Percentiles rank a stretch among this genome's conserved stretches.
These are phyloP conservation scores for Lochmaea capreae DNA, from an alignment of 2,888 invertebrate species.

Conservation along the genomic window DNA sequence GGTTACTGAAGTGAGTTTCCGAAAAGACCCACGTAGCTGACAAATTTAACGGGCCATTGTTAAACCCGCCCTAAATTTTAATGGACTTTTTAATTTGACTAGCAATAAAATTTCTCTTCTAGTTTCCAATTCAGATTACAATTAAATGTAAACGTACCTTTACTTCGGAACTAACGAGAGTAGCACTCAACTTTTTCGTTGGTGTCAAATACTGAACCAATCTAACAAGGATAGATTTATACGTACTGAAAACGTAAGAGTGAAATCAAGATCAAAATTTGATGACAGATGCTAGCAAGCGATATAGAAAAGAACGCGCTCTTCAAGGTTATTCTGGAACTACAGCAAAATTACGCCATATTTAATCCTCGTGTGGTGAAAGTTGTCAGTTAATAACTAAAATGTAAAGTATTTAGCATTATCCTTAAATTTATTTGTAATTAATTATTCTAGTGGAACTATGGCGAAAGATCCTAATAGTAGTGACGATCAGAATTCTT, in stretches of 20 bases:
- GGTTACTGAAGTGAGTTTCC: no score
- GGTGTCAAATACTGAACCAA: no score
- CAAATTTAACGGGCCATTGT: no score
- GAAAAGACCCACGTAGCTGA: no score
- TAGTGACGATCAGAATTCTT: conserved; percentile 53
- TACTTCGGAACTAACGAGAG: no score
- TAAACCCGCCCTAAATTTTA: no score
- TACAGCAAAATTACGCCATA: conserved; percentile 59
- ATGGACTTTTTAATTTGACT: no score
- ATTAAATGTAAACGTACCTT: no score
- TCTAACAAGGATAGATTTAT: neutral
- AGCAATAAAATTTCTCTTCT: no score
- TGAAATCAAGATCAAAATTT: neutral
- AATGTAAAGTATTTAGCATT: conserved; percentile 59
- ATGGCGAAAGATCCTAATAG: conserved; percentile 61
- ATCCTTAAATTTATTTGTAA: conserved; percentile 54
- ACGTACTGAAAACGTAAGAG: neutral
- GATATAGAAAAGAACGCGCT: conserved; percentile 26
- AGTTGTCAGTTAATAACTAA: conserved; percentile 61
- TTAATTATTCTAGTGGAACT: conserved; percentile 55
- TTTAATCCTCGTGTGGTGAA: conserved; percentile 66
- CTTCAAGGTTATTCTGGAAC: conserved; percentile 47
- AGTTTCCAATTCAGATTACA: no score
- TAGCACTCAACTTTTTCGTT: no score
- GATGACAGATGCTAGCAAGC: no score